These are phyloP conservation scores for Heliconius ismenius DNA, from an alignment of 2,888 invertebrate genomes.

Conservation along the genomic window DNA sequence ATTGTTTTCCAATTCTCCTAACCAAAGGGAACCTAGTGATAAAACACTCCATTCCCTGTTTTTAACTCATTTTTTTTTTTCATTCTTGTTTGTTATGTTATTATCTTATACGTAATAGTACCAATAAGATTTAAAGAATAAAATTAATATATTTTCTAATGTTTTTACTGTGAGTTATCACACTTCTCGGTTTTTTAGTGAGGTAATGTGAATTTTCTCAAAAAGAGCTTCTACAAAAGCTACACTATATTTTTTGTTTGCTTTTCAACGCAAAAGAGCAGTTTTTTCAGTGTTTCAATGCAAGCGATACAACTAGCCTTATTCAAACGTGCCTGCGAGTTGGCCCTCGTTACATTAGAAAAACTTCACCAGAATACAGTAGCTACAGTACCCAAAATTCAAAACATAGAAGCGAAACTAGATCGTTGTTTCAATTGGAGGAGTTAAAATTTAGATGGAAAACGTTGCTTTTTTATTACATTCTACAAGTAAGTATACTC, in stretches of 20 bases:
- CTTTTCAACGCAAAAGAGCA: background rate
- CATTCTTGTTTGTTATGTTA: background rate
- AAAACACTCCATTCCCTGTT: too few species aligned
- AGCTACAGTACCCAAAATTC: background rate
- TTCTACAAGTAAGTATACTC: background rate
- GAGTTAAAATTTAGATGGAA: background rate
- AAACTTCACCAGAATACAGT: conserved; percentile 18
- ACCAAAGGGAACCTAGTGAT: too few species aligned
- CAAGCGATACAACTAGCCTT: background rate
- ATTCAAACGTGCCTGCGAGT: background rate
- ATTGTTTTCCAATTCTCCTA: too few species aligned
- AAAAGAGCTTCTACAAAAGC: background rate
- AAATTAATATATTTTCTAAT: background rate
- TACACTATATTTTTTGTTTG: background rate
- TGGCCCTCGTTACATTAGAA: conserved; percentile 15
- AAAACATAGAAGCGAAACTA: background rate
- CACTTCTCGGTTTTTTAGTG: background rate
- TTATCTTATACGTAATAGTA: background rate
- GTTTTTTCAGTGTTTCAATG: background rate
- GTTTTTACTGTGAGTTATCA: background rate
- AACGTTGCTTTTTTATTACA: background rate
- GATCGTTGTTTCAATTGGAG: conserved; percentile 4
- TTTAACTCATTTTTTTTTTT: too few species aligned
- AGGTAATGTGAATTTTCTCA: background rate
- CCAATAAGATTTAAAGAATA: background rate